phyloP scores from a whole-genome alignment of 35 echinoderm and acorn worm species.

The Lytechinus pictus region DNA sequence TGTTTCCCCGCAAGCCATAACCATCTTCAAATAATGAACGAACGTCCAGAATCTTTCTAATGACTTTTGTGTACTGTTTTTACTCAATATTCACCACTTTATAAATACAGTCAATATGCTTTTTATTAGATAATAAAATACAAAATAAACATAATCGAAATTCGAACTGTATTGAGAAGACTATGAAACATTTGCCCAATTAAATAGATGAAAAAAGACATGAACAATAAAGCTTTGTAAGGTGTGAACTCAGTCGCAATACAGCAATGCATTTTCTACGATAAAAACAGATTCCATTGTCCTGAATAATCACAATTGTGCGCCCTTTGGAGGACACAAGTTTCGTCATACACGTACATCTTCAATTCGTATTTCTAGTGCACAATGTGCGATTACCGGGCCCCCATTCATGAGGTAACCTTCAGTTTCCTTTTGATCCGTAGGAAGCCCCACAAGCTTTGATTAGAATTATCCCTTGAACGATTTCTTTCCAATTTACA shows the following conservation, averaged over 20 bases:
- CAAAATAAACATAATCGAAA: neutral
- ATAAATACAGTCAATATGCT: no score
- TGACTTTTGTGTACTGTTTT: neutral
- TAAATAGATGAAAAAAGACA: neutral
- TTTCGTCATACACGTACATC: neutral
- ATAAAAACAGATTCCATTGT: neutral
- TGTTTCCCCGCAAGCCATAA: neutral
- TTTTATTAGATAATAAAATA: neutral
- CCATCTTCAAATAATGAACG: neutral
- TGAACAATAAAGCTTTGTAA: neutral
- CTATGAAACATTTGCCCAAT: neutral
- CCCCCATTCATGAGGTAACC: neutral
- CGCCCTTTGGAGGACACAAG: neutral
- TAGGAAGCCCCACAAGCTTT: neutral
- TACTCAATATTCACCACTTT: neutral
- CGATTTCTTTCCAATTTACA: neutral
- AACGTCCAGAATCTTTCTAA: neutral
- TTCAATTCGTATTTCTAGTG: no score
- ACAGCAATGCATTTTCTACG: neutral
- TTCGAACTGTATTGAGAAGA: neutral
- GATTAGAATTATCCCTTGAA: neutral
- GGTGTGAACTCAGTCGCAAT: neutral
- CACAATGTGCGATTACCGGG: neutral
- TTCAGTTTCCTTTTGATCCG: neutral
- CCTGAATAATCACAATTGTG: neutral